A percentile compares a stretch with the other conserved stretches of the same genome.
These are phyloP conservation scores for Corythornis vintsioides DNA, from an alignment of 2,113 vertebrate genomes.

Conservation along the genomic window DNA sequence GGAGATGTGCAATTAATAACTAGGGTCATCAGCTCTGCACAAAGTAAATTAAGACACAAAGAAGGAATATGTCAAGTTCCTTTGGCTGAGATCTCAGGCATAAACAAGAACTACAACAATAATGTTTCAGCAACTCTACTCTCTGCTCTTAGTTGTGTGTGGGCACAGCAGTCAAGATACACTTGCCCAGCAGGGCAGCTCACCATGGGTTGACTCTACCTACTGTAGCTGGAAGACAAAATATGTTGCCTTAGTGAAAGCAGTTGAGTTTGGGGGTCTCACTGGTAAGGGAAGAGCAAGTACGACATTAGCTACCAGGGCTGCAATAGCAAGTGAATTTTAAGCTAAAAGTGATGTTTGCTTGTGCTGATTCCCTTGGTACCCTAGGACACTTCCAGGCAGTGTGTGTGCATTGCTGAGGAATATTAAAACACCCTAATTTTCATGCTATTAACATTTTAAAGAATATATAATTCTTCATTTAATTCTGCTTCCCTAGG, in stretches of 20 bases:
- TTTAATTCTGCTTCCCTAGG: not conserved
- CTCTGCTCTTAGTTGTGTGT: accelerated
- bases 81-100: not conserved
- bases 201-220: not conserved
- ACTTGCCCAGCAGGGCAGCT: not conserved
- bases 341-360: not conserved
- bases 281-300: not conserved
- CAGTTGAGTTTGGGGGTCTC: not conserved
- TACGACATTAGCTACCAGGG: not conserved
- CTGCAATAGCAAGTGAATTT: not conserved
- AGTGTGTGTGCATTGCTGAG: not conserved
- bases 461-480: not conserved
- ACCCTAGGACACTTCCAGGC: accelerated
- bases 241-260: not conserved
- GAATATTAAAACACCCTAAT: not conserved
- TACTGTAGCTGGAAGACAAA: not conserved
- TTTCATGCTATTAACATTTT: not conserved
- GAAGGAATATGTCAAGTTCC: not conserved
- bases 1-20: conserved; percentile 5
- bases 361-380: not conserved
- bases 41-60: conserved; percentile 21
- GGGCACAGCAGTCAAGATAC: not conserved
- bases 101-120: not conserved
- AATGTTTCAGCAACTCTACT: not conserved
- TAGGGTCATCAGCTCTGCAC: not conserved